These are phyloP conservation scores for Gorsachius magnificus DNA, from an alignment of 2,797 vertebrate genomes.

Conservation along the genomic window DNA sequence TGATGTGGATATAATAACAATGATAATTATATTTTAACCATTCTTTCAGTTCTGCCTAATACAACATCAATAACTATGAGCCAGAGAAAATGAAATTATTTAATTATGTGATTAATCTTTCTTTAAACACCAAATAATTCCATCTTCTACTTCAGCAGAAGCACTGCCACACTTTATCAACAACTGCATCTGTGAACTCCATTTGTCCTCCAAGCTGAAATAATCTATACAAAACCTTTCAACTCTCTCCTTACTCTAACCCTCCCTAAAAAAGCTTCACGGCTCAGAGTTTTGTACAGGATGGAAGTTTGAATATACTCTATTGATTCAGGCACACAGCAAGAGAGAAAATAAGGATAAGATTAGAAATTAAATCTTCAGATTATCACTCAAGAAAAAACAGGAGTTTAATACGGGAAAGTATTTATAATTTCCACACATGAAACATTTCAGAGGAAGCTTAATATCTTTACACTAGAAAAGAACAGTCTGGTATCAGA, in stretches of 20 bases:
- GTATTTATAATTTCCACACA: not conserved
- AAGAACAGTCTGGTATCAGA: not conserved
- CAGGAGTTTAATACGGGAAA: not conserved
- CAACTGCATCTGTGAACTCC: not conserved
- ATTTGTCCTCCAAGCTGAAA: not conserved
- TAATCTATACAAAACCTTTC: not conserved
- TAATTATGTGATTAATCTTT: conserved; percentile 38
- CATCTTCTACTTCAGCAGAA: not conserved
- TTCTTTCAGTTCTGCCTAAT: conserved; percentile 22
- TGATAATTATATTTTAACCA: not conserved
- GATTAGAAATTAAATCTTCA: not conserved
- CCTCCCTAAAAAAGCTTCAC: not conserved
- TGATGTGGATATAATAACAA: not conserved
- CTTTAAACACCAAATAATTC: conserved; percentile 31
- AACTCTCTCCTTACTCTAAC: not conserved
- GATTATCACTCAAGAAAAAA: not conserved
- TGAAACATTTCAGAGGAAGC: not conserved
- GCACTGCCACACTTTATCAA: not conserved
- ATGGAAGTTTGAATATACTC: not conserved
- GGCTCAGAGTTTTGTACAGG: not conserved
- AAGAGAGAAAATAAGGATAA: not conserved
- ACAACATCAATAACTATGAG: not conserved
- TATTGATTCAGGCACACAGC: not conserved
- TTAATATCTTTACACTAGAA: not conserved
- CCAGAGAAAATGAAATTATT: conserved; percentile 31